Conservation (phyloP, 92 coral and sea anemone species). For the Plumapathes pennacea region DNA sequence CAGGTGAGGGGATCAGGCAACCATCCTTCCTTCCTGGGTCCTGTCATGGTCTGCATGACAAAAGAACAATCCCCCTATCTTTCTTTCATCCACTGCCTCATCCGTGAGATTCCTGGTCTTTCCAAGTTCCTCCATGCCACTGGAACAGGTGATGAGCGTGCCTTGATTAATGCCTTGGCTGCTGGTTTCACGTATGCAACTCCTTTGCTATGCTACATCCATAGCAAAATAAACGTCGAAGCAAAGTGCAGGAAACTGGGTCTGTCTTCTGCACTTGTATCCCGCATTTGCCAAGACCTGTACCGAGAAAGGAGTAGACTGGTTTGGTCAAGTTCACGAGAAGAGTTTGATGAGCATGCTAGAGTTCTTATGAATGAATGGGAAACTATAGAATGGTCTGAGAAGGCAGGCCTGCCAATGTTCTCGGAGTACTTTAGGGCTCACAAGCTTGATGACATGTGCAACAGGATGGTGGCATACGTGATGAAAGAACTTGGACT, state of each 20-base stretch:
- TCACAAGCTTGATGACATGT: constrained; percentile 23
- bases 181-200: constrained; percentile 30
- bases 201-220: constrained; percentile 41
- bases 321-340: constrained; percentile 28
- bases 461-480: constrained; percentile 16
- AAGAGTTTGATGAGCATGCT: constrained; percentile 23
- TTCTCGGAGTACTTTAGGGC: constrained; percentile 25
- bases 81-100: constrained; percentile 38
- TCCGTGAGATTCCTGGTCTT: constrained; percentile 35
- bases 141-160: constrained; percentile 42
- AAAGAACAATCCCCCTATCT: constrained; percentile 39
- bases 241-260: constrained; percentile 28
- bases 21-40: constrained; percentile 31
- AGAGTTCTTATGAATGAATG: constrained; percentile 29
- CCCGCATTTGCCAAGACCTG: constrained; percentile 29
- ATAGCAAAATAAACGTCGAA: constrained; percentile 35
- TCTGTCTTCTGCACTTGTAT: constrained; percentile 6
- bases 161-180: constrained; percentile 29
- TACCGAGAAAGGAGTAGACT: constrained; percentile 23
- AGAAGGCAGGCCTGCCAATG: constrained; percentile 26
- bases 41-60: constrained; percentile 55
- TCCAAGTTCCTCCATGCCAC: constrained; percentile 20
- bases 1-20: constrained; percentile 14
- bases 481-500: constrained; percentile 44
- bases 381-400: constrained; percentile 33